Percentiles rank a stretch among this genome's conserved stretches.
These are phyloP conservation scores for Taeniopygia guttata DNA, from an alignment of 2,797 vertebrate species.

Conservation along the genomic window DNA sequence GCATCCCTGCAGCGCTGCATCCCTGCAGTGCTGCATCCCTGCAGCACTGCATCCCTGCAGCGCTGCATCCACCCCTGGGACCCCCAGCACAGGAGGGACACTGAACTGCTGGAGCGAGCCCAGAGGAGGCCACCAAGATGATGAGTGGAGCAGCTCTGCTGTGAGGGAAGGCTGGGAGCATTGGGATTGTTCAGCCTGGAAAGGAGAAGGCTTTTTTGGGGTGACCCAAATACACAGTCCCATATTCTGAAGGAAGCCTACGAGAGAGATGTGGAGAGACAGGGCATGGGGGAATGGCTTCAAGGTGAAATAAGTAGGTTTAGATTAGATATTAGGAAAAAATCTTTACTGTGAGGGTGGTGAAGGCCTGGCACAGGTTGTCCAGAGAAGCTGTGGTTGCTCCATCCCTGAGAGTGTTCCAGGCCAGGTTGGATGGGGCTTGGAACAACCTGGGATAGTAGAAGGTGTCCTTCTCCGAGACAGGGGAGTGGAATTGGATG, in stretches of 20 bases:
- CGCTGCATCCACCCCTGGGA: neutral
- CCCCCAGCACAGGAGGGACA: neutral
- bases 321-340: neutral
- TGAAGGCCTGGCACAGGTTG: neutral
- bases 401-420: neutral
- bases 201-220: neutral
- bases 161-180: neutral
- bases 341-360: neutral
- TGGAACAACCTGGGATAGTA: fast-evolving
- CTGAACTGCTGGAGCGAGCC: fast-evolving
- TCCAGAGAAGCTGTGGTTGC: neutral
- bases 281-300: neutral
- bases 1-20: neutral
- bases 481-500: neutral
- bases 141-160: neutral
- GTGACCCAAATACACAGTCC: neutral
- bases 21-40: neutral
- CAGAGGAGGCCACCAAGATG: neutral
- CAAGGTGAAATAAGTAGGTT: neutral
- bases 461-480: neutral
- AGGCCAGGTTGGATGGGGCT: neutral
- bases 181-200: neutral
- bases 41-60: neutral
- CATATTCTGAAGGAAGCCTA: neutral
- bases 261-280: neutral